Evolutionary conservation across 2,888 invertebrate species (phyloP).

Genomic region (Dryococelus australis): DNA sequence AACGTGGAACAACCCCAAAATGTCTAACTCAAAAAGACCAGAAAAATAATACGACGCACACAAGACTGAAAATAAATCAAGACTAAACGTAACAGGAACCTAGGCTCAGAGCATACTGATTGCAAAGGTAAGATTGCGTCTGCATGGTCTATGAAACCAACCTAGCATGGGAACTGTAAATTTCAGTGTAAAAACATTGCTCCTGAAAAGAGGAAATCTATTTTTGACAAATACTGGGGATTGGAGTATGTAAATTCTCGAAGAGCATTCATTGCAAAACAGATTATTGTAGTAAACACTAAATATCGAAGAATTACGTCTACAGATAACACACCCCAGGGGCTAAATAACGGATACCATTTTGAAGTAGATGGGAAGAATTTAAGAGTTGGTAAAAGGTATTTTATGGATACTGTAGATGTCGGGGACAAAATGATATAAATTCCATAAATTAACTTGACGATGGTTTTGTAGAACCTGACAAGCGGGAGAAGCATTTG

Average conservation of each 20-base stretch:
- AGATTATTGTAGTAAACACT: constrained; percentile 24
- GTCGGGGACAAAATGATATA: constrained; percentile 41
- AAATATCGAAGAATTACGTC: constrained; percentile 22
- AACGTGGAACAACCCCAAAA: no score
- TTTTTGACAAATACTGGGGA: constrained; percentile 18
- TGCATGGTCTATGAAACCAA: not conserved
- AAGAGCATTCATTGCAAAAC: not conserved
- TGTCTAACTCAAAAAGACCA: no score
- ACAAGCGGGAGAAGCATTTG: constrained; percentile 46
- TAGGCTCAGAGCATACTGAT: not conserved
- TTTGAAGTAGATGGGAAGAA: constrained; percentile 33
- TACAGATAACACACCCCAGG: not conserved
- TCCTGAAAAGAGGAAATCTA: not conserved
- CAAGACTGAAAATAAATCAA: not conserved
- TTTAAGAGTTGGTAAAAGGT: constrained; percentile 43
- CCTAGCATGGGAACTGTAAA: not conserved
- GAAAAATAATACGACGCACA: no score
- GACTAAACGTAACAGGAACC: not conserved
- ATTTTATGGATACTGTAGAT: constrained; percentile 43
- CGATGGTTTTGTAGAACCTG: constrained; percentile 40
- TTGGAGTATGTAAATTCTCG: not conserved
- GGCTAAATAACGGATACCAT: no score
- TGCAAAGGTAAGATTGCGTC: not conserved
- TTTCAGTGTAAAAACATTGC: no score
- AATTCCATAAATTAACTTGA: constrained; percentile 24